A percentile compares a stretch with the other conserved stretches of the same genome.
These are phyloP conservation scores for Eira barbara DNA, from an alignment of 2,113 vertebrate species.

Conservation along the genomic window DNA sequence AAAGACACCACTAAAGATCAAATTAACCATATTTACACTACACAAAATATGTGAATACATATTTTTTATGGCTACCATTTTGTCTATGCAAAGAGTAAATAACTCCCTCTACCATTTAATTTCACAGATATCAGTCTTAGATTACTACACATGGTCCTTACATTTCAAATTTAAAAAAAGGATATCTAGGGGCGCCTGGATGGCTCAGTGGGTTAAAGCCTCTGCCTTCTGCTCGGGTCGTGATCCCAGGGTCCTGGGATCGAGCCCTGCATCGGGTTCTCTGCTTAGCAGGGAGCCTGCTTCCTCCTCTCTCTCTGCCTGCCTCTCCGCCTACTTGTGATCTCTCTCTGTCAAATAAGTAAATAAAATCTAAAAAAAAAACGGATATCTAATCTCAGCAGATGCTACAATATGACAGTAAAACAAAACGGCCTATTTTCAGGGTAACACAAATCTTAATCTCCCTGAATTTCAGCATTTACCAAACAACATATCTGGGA, in stretches of 20 bases:
- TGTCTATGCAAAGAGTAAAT: not conserved
- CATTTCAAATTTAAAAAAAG: conserved; percentile 27
- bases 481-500: not conserved
- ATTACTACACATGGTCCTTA: not conserved
- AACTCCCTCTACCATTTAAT: not conserved
- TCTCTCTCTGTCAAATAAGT: no score
- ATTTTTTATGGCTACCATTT: conserved; percentile 23
- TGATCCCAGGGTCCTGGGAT: no score
- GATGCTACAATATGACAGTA: not conserved
- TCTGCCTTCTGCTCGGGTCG: no score
- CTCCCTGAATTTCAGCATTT: not conserved
- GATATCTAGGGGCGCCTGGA: not conserved
- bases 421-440: not conserved
- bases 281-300: no score
- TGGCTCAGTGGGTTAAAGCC: no score
- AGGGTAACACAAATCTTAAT: conserved; percentile 33
- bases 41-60: conserved; percentile 16
- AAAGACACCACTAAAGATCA: conserved; percentile 10
- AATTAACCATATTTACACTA: conserved; percentile 8
- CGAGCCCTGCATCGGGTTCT: no score
- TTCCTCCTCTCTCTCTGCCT: no score
- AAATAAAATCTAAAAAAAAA: not conserved
- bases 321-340: no score
- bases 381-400: not conserved
- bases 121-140: not conserved